Base-by-base conservation (phyloP, 2,888 invertebrate genomes). In the Ferrisia virgata region DNA sequence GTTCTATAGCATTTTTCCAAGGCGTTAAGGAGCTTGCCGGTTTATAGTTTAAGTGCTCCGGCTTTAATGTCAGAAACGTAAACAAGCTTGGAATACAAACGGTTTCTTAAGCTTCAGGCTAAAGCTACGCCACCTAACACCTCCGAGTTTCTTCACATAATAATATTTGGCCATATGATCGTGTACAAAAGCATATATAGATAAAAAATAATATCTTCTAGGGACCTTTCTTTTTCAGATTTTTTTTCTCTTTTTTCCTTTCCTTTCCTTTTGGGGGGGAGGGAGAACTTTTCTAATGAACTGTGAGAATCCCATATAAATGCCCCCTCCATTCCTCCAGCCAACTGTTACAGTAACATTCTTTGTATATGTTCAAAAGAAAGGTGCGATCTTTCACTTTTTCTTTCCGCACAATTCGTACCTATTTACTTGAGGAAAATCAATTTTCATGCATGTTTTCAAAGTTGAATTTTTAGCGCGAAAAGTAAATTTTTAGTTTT, bases 1-100 rank as follows among this genome's bases (percentile, higher is more conserved):
- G 72, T 76, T 76, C 72, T 76, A 76, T 76, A 76, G 72, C 72
- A 36, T 76, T 76, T 76, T 76, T 76, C 72, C 72, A 28, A 76
- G 36, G 36, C 72, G 36, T 76, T 76, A 76, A 76, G 72, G 36
- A 76, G 72, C 72, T 76, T 76, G 72, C 72, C 72, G 72, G 72
- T 76, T 76, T 76, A 76, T 76, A 76, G 72, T 76, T 76, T 76
- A 36, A 76, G 72, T 76, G 72, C 72, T 76, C 28, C 72, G 36
- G 72, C 72, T 76, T 76, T 76, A 76, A 76, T 76, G 72, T 76
- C 36, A 36, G 72, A 76, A 76, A 76, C 72, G 72, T 76, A 76
- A 76, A 76, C 72, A 76, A 76, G 72, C 36, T 76, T 36, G 72
- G 72, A 76, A 76, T 76, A 76, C 72, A 76, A 76, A 76, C 72